Base-by-base conservation (phyloP, 1,140 invertebrate genomes). In the Monochamus saltuarius region DNA sequence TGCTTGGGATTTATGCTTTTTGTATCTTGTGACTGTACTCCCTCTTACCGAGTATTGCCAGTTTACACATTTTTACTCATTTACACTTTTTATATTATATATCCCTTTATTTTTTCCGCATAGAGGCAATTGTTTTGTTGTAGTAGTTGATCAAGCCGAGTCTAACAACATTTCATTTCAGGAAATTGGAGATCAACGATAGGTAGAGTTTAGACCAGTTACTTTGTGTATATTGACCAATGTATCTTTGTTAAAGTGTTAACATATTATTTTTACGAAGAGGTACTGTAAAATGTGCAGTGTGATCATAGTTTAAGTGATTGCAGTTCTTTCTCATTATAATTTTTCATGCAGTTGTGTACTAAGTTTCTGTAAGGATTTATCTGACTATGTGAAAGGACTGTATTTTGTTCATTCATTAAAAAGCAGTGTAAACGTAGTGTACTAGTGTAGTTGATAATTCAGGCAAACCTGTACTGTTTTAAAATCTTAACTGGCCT, bases 161-260 rank as follows among this genome's bases (percentile, higher is more conserved):
- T 29, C 22, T 29, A 29, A 29, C 22, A 29, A 6, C 22, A 29
- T 29, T 67, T 66, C 54, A 65, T 73, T 73, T 72, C 72, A 73
- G 72, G 72, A 73, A 64, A 64, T 69, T 68, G 67, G 70, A 66
- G 69, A 73, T 62, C 65, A 70, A 61, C 67, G 67, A 54, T 69
- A 62, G 63, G 56, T 59, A 56, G 16, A 29, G 42, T 61, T 10
- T 58, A 58, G 40, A 35, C 36, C 47, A 43, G 29, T 59, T 34
- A 42, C 38, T 47, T 62, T 58, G 49, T 58, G 61, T 58, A 47
- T 55, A 22, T 38, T 50, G 10, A 22, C 10, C 17, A 42, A 17
- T 59, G 57, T 60, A 37, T 29, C 22, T 29, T 47, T 65, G 43
- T 61, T 55, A 58, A 64, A 65, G 46, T 29, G 22, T 29, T 53